Base-by-base conservation (phyloP, 2,888 invertebrate species). In the Thera britannica region DNA sequence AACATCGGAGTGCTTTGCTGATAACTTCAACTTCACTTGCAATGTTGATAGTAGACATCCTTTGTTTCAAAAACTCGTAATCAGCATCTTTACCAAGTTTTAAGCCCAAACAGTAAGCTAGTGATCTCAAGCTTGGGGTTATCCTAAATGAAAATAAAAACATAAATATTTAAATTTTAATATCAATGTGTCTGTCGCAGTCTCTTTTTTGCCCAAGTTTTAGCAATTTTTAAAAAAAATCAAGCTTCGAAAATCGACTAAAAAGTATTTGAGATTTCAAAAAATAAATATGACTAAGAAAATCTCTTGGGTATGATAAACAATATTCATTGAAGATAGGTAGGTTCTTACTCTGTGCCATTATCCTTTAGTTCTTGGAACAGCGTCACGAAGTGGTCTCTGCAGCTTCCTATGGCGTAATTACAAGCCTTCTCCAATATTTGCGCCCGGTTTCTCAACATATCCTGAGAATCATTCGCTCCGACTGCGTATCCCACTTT, bases 91-190 rank as follows among this genome's bases (percentile, higher is more conserved):
- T 86, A 0, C 96, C 96, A 60, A 92, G 79, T 9, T 93, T 90
- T 2, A 97, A 82, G 0, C 95, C 97, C 12, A 92, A 93, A 82
- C 97, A 96, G 83, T 96, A 97, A 0, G 96, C 95, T 0, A 95
- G 90, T 0, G 92, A 82, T 66, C 95, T 94, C 2, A 93, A 77
- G 59, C 93, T 93, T 55, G 92, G 89, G 2, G 87, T 48, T 12
- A 93, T 85, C 60, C 93, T 93, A 68, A 23, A 23, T 23, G 23
- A 23, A 23, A 23, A 23, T 23, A 23, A 23, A 23, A 1, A 23
- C 23, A 23, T 23, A 23, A n/a, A n/a, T n/a, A n/a, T n/a, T n/a
- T n/a, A n/a, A n/a, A 23, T 23, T 23, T 23, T 23, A 23, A 23
- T 23, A 23, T 23, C 23, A 23, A 1, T 1, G 23, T 23, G 23